Evolutionary conservation across 2,888 invertebrate genomes (phyloP).

Genomic region (Stenchaetothrips biformis): DNA sequence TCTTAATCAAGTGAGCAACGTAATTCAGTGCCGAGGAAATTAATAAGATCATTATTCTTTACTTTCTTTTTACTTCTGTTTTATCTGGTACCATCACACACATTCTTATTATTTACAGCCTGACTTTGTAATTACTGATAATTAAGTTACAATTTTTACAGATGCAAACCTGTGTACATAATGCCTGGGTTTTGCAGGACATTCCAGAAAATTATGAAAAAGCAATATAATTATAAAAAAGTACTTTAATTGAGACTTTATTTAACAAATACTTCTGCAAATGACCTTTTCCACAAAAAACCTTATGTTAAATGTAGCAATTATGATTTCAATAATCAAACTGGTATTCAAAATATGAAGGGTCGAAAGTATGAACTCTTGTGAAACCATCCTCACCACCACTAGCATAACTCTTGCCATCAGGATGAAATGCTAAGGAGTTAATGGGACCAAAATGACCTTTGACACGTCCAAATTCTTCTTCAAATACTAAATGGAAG

Average conservation of each 20-base stretch:
- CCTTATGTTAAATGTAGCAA: not conserved
- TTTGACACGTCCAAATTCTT: conserved; percentile 95
- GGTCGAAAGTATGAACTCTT: conserved; percentile 92
- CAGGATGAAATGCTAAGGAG: conserved; percentile 95
- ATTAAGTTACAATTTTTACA: too few species aligned
- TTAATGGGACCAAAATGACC: conserved; percentile 99
- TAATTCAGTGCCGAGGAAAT: too few species aligned
- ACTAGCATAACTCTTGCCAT: conserved; percentile 92
- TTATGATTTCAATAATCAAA: conserved; percentile 65
- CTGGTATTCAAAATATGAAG: conserved; percentile 91
- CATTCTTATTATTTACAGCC: too few species aligned
- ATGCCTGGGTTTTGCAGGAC: too few species aligned
- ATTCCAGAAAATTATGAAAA: not conserved
- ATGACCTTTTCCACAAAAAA: not conserved
- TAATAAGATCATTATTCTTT: too few species aligned
- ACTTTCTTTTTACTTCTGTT: not conserved
- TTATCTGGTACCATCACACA: not conserved
- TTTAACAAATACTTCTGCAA: not conserved
- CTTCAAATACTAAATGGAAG: conserved; percentile 93
- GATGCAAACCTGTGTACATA: too few species aligned
- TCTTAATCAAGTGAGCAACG: too few species aligned
- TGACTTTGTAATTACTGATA: too few species aligned
- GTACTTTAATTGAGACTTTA: not conserved
- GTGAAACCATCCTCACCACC: conserved; percentile 99
- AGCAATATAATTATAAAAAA: not conserved